These are phyloP conservation scores for Poeciliopsis turrubarensis DNA, from an alignment of 2,113 vertebrate genomes.

Conservation along the genomic window DNA sequence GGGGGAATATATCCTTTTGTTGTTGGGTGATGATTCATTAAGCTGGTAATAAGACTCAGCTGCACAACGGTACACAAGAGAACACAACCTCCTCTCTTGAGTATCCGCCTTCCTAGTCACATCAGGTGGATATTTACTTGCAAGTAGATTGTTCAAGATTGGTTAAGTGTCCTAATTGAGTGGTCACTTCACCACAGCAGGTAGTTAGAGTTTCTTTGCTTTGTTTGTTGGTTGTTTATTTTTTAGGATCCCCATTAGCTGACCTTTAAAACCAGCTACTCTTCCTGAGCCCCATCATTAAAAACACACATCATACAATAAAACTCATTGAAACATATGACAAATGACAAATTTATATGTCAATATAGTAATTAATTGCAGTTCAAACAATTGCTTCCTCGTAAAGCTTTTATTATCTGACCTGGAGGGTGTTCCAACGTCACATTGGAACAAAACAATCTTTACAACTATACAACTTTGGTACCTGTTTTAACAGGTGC, in stretches of 20 bases:
- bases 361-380: no score
- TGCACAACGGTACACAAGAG: slow-evolving; percentile 22
- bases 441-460: background rate
- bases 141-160: background rate
- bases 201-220: background rate
- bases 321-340: no score
- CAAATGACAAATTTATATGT: no score
- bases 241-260: no score
- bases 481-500: background rate
- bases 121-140: slow-evolving; percentile 20
- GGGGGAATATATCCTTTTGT: slow-evolving; percentile 29
- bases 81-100: slow-evolving; percentile 20
- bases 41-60: slow-evolving; percentile 41
- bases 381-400: no score
- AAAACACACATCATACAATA: no score
- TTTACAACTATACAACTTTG: background rate
- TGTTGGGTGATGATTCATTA: slow-evolving; percentile 27
- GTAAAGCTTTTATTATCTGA: background rate
- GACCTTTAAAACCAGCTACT: no score
- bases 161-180: background rate
- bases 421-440: background rate
- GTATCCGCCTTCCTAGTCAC: background rate
- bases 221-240: no score
- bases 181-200: background rate
- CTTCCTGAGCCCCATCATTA: no score